Evolutionary conservation across 2,888 invertebrate genomes (phyloP).

Genomic region (Diarsia mendica): DNA sequence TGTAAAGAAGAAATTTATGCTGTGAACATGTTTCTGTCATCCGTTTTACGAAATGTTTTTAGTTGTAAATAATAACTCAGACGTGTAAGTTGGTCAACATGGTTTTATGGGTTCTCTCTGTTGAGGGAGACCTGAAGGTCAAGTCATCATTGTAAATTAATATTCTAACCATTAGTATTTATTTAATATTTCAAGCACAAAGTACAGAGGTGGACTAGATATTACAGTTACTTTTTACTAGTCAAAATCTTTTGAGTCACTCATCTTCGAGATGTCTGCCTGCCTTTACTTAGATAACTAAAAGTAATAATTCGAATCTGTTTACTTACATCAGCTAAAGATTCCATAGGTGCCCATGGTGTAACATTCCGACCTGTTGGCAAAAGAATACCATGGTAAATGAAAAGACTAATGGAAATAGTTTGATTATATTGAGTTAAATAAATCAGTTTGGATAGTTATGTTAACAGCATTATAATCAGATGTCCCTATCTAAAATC

Average conservation of each 20-base stretch:
- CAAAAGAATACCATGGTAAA: constrained; percentile 14
- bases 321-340: constrained; percentile 36
- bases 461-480: constrained; percentile 83
- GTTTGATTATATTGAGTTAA: not conserved
- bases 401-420: not conserved
- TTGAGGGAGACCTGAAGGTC: constrained; percentile 89
- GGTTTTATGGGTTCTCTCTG: constrained; percentile 86
- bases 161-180: not conserved
- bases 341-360: not conserved
- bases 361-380: constrained; percentile 16
- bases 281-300: too few species aligned
- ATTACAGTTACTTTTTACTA: too few species aligned
- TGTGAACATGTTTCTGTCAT: not conserved
- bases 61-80: constrained; percentile 68
- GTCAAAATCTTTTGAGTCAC: too few species aligned
- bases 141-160: constrained; percentile 77
- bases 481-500: constrained; percentile 87
- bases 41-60: not conserved
- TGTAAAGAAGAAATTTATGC: constrained; percentile 6
- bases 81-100: constrained; percentile 80
- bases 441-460: constrained; percentile 74
- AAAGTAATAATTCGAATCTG: not conserved
- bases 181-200: too few species aligned
- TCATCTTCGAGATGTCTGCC: too few species aligned
- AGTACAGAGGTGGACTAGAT: too few species aligned